Evolutionary conservation across 2,797 vertebrate genomes (phyloP).

Genomic region (Microhierax caerulescens): DNA sequence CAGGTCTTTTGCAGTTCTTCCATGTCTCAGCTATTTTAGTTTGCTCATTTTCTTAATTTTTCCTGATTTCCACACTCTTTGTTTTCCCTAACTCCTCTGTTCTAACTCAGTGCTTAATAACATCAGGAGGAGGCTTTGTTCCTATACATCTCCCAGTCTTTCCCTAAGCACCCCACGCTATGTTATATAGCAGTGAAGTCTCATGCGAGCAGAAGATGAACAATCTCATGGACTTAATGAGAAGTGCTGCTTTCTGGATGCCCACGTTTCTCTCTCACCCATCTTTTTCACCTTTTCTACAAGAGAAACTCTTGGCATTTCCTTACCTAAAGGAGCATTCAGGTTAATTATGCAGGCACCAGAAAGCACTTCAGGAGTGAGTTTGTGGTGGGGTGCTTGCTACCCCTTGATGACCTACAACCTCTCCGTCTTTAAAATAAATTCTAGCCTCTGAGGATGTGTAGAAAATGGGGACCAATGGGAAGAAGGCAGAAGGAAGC

Average conservation of each 20-base stretch:
- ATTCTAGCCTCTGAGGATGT: not conserved
- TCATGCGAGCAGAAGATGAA: not conserved
- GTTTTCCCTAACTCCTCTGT: not conserved
- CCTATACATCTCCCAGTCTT: not conserved
- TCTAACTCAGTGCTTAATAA: not conserved
- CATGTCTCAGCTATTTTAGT: not conserved
- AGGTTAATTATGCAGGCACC: not conserved
- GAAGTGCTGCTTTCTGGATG: not conserved
- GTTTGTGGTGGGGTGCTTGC: not conserved
- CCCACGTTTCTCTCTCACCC: not conserved
- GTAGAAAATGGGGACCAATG: not conserved
- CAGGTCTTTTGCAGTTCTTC: not conserved
- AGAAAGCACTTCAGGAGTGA: not conserved
- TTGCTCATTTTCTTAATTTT: not conserved
- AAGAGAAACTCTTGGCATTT: not conserved
- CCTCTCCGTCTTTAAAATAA: not conserved
- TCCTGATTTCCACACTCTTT: not conserved
- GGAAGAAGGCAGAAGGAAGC: not conserved
- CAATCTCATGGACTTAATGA: not conserved
- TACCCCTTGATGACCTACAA: not conserved
- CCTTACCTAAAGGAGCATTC: not conserved
- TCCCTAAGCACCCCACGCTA: not conserved
- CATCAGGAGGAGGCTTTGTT: not conserved
- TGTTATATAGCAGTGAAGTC: not conserved
- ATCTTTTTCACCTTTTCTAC: not conserved